Base-by-base conservation (phyloP, 1,140 invertebrate species). In the Phocides pigmalion region DNA sequence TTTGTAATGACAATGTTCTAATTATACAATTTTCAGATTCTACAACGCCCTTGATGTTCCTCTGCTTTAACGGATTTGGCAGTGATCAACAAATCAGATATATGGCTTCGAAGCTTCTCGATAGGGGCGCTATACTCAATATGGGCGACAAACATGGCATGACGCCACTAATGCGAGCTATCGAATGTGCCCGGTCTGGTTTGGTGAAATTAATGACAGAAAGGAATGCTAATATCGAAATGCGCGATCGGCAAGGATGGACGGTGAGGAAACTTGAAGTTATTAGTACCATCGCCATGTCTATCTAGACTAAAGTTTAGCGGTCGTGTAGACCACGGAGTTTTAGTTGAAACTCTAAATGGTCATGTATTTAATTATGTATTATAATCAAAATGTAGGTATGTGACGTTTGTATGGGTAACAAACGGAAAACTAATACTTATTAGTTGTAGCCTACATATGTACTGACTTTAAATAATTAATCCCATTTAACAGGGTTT, bases 81-180 rank as follows among this genome's bases (percentile, higher is more conserved):
- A 79, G 65, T 53, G 76, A 87, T 58, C 72, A 79, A 3, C 73
- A 72, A 5, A 70, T 84, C 11, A 67, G 70, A 15, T 81, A 81
- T 14, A 88, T 90, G 54, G 78, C 92, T 0, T 70, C 42, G 0
- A 71, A 62, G 47, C 64, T 92, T 9, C 70, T 91, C 50, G 67
- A 84, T 4, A 81, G 80, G 25, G 69, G 71, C 4, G 79, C 78
- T 20, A 63, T 82, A n/a, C 64, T 92, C 1, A 92, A 92, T 66
- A 68, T 89, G 51, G 87, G 86, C 2, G 89, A 92, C 35, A 89
- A 80, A 59, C 84, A 87, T 64, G 87, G 93, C 11, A 88, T 92
- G 70, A 94, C 92, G 35, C 79, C 93, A 19, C 70, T 94, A 4
- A 94, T 94, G 93, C 86, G 82, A 53, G 92, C 93, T 14, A 89